phyloP scores from a whole-genome alignment of 2,888 invertebrate genomes.

The Agapostemon virescens region DNA sequence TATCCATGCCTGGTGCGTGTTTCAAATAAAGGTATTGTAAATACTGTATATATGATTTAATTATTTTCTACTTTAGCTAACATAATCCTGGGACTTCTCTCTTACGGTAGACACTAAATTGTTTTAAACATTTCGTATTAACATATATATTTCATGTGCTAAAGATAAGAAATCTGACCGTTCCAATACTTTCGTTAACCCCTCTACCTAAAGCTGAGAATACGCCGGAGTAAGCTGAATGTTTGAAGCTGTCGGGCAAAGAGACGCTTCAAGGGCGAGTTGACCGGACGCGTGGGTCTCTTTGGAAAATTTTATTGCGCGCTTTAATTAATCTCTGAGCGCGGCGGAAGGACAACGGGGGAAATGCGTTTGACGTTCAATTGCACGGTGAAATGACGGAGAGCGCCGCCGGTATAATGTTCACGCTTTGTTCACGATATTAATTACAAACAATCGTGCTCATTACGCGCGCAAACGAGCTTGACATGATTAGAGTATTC shows the following conservation, averaged over 20 bases:
- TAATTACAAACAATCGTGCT: slow-evolving; percentile 24
- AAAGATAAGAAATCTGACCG: no score
- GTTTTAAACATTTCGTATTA: no score
- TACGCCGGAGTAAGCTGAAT: background rate
- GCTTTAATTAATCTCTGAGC: slow-evolving; percentile 33
- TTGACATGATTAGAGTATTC: slow-evolving; percentile 8
- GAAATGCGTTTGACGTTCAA: slow-evolving; percentile 14
- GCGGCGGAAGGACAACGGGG: background rate
- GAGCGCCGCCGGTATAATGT: slow-evolving; percentile 5
- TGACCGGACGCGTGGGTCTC: background rate
- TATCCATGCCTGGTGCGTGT: no score
- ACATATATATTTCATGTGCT: no score
- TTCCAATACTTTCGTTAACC: background rate
- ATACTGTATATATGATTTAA: no score
- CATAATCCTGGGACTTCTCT: no score
- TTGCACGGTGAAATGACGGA: slow-evolving; percentile 10
- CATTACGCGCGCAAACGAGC: slow-evolving; percentile 9
- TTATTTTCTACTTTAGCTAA: no score
- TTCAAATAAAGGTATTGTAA: no score
- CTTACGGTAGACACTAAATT: no score
- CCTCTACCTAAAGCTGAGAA: background rate
- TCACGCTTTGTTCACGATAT: slow-evolving; percentile 19
- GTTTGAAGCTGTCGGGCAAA: background rate
- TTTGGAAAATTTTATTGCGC: slow-evolving; percentile 14
- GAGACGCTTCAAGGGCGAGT: background rate